These are phyloP conservation scores for Dryococelus australis DNA, from an alignment of 2,888 invertebrate genomes.

Conservation along the genomic window DNA sequence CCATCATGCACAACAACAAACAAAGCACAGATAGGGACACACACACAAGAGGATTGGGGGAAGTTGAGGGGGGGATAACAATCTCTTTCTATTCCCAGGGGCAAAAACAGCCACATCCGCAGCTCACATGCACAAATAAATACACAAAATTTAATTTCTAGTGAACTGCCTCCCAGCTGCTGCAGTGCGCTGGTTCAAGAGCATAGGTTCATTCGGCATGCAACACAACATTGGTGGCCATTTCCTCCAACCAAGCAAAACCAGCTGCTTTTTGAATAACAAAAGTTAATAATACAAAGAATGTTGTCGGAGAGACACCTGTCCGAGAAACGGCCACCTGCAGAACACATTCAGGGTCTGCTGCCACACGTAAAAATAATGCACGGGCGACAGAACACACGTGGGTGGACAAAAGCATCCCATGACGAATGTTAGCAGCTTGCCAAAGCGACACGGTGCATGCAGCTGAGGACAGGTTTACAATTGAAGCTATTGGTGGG, in stretches of 20 bases:
- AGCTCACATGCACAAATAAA: conserved; percentile 16
- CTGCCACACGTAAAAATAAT: too few relatives aligned
- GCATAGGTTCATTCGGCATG: background rate
- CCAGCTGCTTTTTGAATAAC: too few relatives aligned
- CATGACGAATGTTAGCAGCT: background rate
- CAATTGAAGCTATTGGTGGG: background rate
- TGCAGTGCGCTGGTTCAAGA: background rate
- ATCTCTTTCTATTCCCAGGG: background rate
- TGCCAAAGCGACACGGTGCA: background rate
- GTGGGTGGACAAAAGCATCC: background rate
- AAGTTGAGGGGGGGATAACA: background rate
- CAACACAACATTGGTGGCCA: background rate
- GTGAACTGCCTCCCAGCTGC: background rate
- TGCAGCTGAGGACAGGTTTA: conserved; percentile 3
- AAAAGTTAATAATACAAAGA: background rate
- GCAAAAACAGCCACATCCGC: background rate
- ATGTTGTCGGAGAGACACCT: background rate
- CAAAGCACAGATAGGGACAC: background rate
- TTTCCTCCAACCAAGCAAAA: background rate
- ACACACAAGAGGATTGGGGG: background rate
- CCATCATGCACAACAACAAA: conserved; percentile 16
- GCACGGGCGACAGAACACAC: too few relatives aligned
- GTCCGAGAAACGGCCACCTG: background rate
- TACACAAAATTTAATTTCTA: background rate
- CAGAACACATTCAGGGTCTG: too few relatives aligned